Evolutionary conservation across 1,140 invertebrate genomes (phyloP), one percentile per base, ranked within the genome.

Genomic region (Danaus plexippus): DNA sequence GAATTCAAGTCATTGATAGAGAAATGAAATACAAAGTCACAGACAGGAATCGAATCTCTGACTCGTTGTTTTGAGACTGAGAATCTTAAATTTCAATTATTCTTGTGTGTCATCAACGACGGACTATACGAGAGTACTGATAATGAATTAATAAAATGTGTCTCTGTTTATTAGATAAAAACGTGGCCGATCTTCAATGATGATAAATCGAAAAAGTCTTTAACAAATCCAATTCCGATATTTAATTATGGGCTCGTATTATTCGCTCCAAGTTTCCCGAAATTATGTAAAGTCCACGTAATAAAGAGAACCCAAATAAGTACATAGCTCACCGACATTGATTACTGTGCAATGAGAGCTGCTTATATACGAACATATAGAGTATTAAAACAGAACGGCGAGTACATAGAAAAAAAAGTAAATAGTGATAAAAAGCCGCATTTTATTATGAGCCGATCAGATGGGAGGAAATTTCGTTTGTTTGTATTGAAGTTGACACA

Each of bases 401-500:
- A 15, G 68, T 80, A 84, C 64, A 83, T 83, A 83, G 82, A 80
- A 84, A 84, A 32, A 32, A 86, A 83, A 82, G 80, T 83, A 83
- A 72, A 85, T 82, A 82, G 67, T 80, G 77, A 80, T 82, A 84
- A 85, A 86, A 84, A 80, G 72, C 75, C 76, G 75, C 82, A 85
- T 80, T 86, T 84, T 86, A 83, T 84, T 86, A 86, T 84, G 83
- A 84, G 72, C 74, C 75, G 76, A 83, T 86, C 77, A 74, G 78
- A 70, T 65, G 73, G 56, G 73, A 59, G 67, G 64, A 63, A 68
- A 66, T 71, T 74, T 68, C 59, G 57, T 69, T 67, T 74, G 68
- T 69, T 69, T 70, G 72, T 72, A 64, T 72, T 66, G 63, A 69
- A 75, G 63, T 52, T 57, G 63, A 43, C 80, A 80, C 70, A 78